These are phyloP conservation scores for Ageneiosus marmoratus DNA, from an alignment of 2,113 vertebrate genomes.

Conservation along the genomic window DNA sequence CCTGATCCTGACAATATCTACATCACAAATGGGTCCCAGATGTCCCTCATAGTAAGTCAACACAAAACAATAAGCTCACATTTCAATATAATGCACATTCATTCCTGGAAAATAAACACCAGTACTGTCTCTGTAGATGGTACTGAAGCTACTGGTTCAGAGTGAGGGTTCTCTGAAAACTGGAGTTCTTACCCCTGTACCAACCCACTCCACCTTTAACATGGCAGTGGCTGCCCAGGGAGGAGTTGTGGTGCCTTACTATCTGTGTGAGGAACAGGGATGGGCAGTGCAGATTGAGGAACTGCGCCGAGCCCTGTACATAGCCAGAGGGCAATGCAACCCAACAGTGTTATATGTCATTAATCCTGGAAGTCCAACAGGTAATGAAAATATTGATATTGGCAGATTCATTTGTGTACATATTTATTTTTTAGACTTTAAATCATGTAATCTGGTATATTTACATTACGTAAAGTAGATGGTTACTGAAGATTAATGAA, in stretches of 20 bases:
- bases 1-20: constrained; percentile 66
- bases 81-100: not conserved
- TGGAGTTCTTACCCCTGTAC: constrained; percentile 68
- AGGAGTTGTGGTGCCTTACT: constrained; percentile 61
- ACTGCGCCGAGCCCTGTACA: constrained; percentile 61
- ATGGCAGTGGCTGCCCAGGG: constrained; percentile 45
- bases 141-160: constrained; percentile 62
- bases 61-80: not conserved
- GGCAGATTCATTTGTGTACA: not conserved
- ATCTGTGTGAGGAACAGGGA: constrained; percentile 67
- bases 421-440: not conserved
- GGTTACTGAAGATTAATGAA: not conserved
- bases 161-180: constrained; percentile 44
- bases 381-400: constrained; percentile 47
- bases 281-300: constrained; percentile 68
- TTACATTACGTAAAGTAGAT: not conserved
- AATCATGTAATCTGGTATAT: not conserved
- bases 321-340: constrained; percentile 61
- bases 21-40: constrained; percentile 64
- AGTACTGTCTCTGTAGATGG: constrained; percentile 49
- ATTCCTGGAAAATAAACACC: not conserved
- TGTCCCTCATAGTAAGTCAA: constrained; percentile 61
- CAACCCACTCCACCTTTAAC: constrained; percentile 31
- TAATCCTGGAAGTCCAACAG: constrained; percentile 76
- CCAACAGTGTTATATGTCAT: constrained; percentile 70